A percentile compares a stretch with the other conserved stretches of the same genome.
Conservation (phyloP, 1,140 invertebrate species). For the Bicyclus anynana region DNA sequence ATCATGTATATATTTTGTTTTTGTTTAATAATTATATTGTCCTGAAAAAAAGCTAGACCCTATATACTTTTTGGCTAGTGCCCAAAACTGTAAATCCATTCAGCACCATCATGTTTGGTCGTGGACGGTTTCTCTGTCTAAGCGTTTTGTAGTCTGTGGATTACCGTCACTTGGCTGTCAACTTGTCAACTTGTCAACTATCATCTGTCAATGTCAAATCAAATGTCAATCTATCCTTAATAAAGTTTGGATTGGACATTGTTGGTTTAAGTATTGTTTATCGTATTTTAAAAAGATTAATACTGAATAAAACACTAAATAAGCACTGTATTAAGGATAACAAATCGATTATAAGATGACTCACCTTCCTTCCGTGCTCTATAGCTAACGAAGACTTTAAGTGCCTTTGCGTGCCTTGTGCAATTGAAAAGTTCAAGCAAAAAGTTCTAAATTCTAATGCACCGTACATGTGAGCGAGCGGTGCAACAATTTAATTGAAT, state of each 20-base stretch:
- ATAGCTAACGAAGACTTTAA: neutral
- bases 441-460: neutral
- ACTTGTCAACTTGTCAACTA: neutral
- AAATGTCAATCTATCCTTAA: neutral
- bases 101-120: too few species aligned
- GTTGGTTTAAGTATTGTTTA: too few species aligned
- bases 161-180: too few species aligned
- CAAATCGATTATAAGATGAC: neutral
- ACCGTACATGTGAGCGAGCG: neutral
- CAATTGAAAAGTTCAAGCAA: neutral
- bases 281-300: too few species aligned
- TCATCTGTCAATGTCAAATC: neutral
- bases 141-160: too few species aligned
- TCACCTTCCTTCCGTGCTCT: neutral
- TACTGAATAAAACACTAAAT: neutral
- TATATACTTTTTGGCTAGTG: too few species aligned
- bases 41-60: too few species aligned
- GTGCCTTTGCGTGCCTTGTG: constrained; percentile 1
- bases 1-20: too few species aligned
- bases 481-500: neutral
- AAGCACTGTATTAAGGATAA: neutral
- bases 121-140: too few species aligned
- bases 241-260: too few species aligned
- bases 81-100: too few species aligned
- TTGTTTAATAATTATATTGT: too few species aligned